Conservation (phyloP, 2,888 invertebrate genomes). For the Meandrusa payeni region DNA sequence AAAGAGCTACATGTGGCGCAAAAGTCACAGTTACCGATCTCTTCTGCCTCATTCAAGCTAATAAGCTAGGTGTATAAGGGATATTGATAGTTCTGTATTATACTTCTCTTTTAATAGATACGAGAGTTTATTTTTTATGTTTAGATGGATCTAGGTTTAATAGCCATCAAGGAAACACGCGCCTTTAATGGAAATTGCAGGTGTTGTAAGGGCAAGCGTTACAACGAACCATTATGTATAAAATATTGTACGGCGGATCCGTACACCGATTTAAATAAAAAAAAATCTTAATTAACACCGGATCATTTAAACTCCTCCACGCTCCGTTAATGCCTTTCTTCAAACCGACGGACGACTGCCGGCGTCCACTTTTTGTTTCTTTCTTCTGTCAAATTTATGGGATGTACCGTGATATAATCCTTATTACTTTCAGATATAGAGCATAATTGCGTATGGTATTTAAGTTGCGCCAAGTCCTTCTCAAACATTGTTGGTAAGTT, state of each 20-base stretch:
- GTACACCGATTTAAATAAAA: conserved; percentile 12
- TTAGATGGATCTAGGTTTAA: no score
- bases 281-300: conserved; percentile 30
- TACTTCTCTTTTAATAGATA: no score
- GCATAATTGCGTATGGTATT: conserved; percentile 9
- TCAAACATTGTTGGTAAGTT: conserved; percentile 8
- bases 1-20: no score
- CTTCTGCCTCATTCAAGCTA: no score
- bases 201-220: conserved; percentile 6
- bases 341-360: conserved; percentile 12
- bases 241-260: conserved; percentile 13
- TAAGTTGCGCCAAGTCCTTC: neutral
- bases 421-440: conserved; percentile 15
- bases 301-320: conserved; percentile 31
- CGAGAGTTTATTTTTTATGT: no score
- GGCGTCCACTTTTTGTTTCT: conserved; percentile 16
- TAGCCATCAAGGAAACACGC: no score
- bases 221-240: conserved; percentile 8
- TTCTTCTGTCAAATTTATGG: conserved; percentile 12
- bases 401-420: conserved; percentile 12
- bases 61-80: no score
- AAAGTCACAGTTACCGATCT: no score
- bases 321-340: conserved; percentile 27
- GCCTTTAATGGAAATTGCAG: conserved; percentile 1
- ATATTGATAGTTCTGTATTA: no score